Evolutionary conservation across 2,113 vertebrate genomes (phyloP).

Genomic region (Pogona vitticeps): DNA sequence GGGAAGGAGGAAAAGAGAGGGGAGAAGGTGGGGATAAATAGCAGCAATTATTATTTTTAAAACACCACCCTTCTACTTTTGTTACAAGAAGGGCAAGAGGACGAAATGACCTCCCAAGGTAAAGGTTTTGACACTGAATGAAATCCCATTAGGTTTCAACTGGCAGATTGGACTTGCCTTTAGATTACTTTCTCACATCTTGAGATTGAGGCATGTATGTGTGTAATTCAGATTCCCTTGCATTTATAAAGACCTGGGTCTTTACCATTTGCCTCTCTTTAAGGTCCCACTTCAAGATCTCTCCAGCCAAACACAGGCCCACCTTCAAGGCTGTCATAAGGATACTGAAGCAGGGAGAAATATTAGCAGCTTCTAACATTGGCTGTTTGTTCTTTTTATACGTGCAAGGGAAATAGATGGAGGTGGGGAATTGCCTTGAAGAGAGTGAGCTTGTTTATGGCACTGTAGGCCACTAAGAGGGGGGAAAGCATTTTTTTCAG

Average conservation of each 20-base stretch:
- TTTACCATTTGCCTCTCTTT: slow-evolving; percentile 79
- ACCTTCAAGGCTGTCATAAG: slow-evolving; percentile 25
- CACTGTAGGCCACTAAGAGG: not conserved
- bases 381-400: slow-evolving; percentile 31
- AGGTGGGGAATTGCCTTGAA: not conserved
- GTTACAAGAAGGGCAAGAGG: slow-evolving; percentile 90
- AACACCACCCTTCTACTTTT: slow-evolving; percentile 80
- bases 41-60: not conserved
- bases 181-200: slow-evolving; percentile 96
- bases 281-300: slow-evolving; percentile 87
- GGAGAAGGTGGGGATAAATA: not conserved
- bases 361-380: fast-evolving
- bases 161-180: slow-evolving; percentile 85
- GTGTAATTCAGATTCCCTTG: slow-evolving; percentile 68
- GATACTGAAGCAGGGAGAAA: slow-evolving; percentile 1
- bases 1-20: not conserved
- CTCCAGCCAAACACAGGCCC: slow-evolving; percentile 80
- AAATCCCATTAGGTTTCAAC: slow-evolving; percentile 96
- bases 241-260: slow-evolving; percentile 76
- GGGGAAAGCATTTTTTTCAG: slow-evolving; percentile 31
- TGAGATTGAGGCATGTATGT: slow-evolving; percentile 81
- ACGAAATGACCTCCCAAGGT: slow-evolving; percentile 89
- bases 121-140: slow-evolving; percentile 98
- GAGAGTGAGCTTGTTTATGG: not conserved
- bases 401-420: not conserved